Base-by-base conservation (phyloP, 2,888 invertebrate genomes). In the Agonopterix arenella region DNA sequence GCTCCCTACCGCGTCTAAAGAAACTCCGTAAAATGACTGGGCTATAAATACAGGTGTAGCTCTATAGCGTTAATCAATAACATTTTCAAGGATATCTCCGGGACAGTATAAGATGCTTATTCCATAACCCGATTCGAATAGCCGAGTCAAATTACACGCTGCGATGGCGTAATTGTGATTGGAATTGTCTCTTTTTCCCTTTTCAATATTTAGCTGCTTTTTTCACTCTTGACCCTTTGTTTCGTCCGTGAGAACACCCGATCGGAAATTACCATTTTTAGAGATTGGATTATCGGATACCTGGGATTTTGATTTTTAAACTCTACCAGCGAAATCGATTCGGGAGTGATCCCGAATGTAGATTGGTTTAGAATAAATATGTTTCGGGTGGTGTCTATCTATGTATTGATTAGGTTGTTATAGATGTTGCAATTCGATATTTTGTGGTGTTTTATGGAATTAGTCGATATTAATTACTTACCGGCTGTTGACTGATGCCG, bases 401-500 rank as follows among this genome's bases (percentile, higher is more conserved):
- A 48, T 49, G 42, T 48, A 49, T 58, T 52, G 47, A 45, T 53
- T 37, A 41, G 36, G 36, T 43, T 49, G 11, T 13, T 9, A 38
- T 7, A 38, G 9, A 38, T 18, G 18, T 18, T 3, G 1, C 28
- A 28, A 5, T 28, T 28, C 40, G 0, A 40, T 40, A 38, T n/a
- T 40, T 40, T 42, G 11, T 11, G 36, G 41, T 45, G 28, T 28
- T 42, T 42, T 42, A 11, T 8, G 11, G 42, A n/a, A 8, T 11
- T 11, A 13, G 7, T 2, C 10, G 16, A 44, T 16, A 10, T 46
- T 28, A 43, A 47, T 8, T 48, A 94, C 96, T 95, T 90, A 96
- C 96, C 96, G 95, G 76, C 95, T 94, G 88, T 96, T 96, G 71
- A 95, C 95, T 63, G 96, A 95, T 57, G 95, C 93, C 51, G 95